phyloP scores from a whole-genome alignment of 2,113 vertebrate genomes.

The human region DNA sequence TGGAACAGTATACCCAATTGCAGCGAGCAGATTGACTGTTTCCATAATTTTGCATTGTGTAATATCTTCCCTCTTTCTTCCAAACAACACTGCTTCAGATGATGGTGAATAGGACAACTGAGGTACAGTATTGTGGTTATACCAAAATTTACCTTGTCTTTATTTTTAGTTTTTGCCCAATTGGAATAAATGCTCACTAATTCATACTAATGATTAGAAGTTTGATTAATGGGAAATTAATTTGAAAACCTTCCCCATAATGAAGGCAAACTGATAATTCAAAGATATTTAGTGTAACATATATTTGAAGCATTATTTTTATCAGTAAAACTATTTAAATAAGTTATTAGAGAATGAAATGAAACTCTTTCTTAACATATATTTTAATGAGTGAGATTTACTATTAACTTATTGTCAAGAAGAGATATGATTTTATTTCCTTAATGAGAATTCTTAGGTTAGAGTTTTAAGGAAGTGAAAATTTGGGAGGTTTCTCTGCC shows the following conservation, averaged over 20 bases:
- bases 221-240: neutral
- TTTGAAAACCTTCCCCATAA: neutral
- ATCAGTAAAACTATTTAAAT: neutral
- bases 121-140: constrained; percentile 88
- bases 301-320: neutral
- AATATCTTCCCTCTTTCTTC: constrained; percentile 87
- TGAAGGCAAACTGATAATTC: neutral
- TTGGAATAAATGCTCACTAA: constrained; percentile 67
- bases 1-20: constrained; percentile 64
- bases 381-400: neutral
- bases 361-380: neutral
- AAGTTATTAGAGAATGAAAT: neutral
- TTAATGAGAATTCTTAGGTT: neutral
- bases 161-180: neutral
- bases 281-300: neutral
- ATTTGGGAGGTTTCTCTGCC: neutral
- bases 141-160: neutral
- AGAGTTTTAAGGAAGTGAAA: neutral
- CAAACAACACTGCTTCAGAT: constrained; percentile 93
- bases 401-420: neutral
- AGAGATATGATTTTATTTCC: neutral
- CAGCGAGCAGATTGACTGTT: constrained; percentile 43
- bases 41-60: constrained; percentile 72
- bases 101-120: constrained; percentile 99
- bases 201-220: constrained; percentile 65